Base-by-base conservation (phyloP, 1,140 invertebrate species). In the Artemia franciscana region DNA sequence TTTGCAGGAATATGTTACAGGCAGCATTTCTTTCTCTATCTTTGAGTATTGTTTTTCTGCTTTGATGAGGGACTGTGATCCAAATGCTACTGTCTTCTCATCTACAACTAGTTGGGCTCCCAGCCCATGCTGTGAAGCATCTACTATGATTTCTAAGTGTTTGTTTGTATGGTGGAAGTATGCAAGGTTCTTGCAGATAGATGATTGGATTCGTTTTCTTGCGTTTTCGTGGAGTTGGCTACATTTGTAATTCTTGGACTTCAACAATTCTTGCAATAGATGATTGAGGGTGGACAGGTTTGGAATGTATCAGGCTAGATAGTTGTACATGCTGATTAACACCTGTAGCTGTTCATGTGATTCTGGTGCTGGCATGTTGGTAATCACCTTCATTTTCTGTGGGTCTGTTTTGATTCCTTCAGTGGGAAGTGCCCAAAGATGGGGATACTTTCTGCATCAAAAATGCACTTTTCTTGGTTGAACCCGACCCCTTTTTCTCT, bases 251-350 rank as follows among this genome's bases (percentile, higher is more conserved):
- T n/a, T n/a, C n/a, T n/a, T n/a, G n/a, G n/a, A n/a, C n/a, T n/a
- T n/a, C n/a, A n/a, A n/a, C n/a, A n/a, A n/a, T n/a, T n/a, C n/a
- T n/a, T n/a, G n/a, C n/a, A n/a, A n/a, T n/a, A n/a, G n/a, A n/a
- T n/a, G n/a, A n/a, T n/a, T n/a, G n/a, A n/a, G n/a, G n/a, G n/a
- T n/a, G n/a, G n/a, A n/a, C n/a, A n/a, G n/a, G n/a, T n/a, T 68
- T 61, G 62, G 68, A 24, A 76, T 69, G 66, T 74, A 74, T 62
- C 68, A 66, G 2, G 70, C 30, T 63, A 72, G 71, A 62, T 73
- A 77, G 39, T 70, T 70, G 26, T 70, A 65, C 60, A 74, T 66
- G 3, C 73, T 71, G 1, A 75, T 57, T 63, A 76, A 74, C 12
- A 65, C 60, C 58, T 68, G 65, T 1, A 76, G 24, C 61, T 71